Base-by-base conservation (phyloP, 2,888 invertebrate species). In the Athripsodes cinereus region DNA sequence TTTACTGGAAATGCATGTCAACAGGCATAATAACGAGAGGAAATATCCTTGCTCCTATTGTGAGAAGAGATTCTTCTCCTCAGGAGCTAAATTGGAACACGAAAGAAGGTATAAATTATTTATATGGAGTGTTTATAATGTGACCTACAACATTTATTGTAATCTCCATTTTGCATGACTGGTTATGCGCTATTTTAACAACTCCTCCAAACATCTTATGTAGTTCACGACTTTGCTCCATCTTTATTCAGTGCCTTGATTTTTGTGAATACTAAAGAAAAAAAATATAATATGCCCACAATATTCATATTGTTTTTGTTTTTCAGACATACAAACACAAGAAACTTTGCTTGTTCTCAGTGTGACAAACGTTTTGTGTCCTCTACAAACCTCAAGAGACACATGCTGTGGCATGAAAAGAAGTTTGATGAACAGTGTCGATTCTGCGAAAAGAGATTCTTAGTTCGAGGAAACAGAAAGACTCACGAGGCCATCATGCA, bases 311-410 rank as follows among this genome's bases (percentile, higher is more conserved):
- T 44, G 10, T 57, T 47, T 34, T 13, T 40, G 6, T 40, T 49
- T 61, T 60, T 47, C 54, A 64, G 64, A 59, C 64, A 64, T 48
- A 61, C 59, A 19, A 62, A 64, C 35, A 62, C 56, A 20, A 60
- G 59, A 52, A 63, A 63, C 44, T 61, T 59, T 34, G 53, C 56
- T 10, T 64, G 64, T 26, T 34, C 59, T 18, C 51, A 57, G 22
- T 64, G 64, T 31, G 61, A 64, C 34, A 64, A 61, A 46, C 55
- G 55, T 46, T 64, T 64, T 56, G 60, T 62, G 11, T 57, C 53
- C 31, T 60, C 62, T 10, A 58, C 62, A 5, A 59, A 59, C 18
- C 52, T 62, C 19, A 62, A 62, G 40, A 50, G 61, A 51, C 64
- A 64, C 35, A 18, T 56, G n/a, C 51, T 62, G n/a, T 60, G 59